Percentiles rank a stretch among this genome's conserved stretches.
Evolutionary conservation across 2,113 vertebrate genomes (phyloP).

Genomic region (Scomber scombrus): DNA sequence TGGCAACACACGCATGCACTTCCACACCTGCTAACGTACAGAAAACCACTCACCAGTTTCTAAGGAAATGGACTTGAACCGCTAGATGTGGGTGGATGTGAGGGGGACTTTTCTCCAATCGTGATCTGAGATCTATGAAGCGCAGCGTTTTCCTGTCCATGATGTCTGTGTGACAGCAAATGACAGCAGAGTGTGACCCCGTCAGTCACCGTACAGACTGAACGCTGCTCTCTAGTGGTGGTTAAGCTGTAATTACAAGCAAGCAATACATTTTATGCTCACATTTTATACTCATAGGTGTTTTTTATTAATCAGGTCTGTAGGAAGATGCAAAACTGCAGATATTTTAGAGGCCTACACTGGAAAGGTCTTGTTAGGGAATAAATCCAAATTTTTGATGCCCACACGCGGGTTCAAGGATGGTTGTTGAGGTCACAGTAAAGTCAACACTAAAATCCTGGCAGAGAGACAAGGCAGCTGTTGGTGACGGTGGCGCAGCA

Average conservation of each 20-base stretch:
- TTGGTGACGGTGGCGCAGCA: no score
- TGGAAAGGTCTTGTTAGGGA: no score
- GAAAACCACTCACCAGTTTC: conserved; percentile 67
- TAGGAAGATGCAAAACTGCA: background rate
- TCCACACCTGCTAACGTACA: conserved; percentile 49
- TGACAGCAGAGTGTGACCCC: background rate
- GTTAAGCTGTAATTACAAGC: background rate
- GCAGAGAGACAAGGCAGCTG: no score
- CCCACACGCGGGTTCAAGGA: no score
- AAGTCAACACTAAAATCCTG: no score
- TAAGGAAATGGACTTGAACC: conserved; percentile 57
- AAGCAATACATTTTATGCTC: background rate
- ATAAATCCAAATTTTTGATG: no score
- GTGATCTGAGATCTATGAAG: conserved; percentile 29
- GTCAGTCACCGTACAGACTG: background rate
- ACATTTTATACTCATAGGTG: background rate
- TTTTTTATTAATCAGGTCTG: background rate
- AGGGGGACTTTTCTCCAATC: conserved; percentile 50
- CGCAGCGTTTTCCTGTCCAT: conserved; percentile 25
- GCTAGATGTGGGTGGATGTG: conserved; percentile 36
- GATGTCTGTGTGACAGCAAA: background rate
- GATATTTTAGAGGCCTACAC: background rate
- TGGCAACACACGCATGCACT: conserved; percentile 7
- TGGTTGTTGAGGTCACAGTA: no score
- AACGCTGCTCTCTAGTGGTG: conserved; percentile 58